Evolutionary conservation across 2,888 invertebrate species (phyloP).

Genomic region (Scelioninae gen. 1): DNA sequence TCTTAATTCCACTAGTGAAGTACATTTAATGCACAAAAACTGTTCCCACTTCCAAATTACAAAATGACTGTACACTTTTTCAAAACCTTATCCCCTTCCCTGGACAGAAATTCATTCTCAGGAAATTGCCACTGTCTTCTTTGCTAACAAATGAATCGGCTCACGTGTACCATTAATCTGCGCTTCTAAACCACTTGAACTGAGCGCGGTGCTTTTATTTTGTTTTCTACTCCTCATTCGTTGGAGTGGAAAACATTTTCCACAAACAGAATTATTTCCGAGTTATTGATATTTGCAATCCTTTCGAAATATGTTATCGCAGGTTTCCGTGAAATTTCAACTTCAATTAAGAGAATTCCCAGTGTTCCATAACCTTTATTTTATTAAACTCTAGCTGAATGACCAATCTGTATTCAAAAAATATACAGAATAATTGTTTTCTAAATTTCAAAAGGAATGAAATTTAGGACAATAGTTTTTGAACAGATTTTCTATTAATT

Average conservation of each 20-base stretch:
- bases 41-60: conserved; percentile 8
- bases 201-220: conserved; percentile 21
- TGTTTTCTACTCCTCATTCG: conserved; percentile 14
- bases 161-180: conserved; percentile 45
- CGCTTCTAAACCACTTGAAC: conserved; percentile 37
- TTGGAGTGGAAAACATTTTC: conserved; percentile 22
- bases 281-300: conserved; percentile 9
- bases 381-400: no score
- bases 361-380: no score
- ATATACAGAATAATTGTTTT: no score
- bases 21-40: neutral
- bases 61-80: conserved; percentile 45
- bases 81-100: conserved; percentile 3
- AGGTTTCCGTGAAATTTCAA: neutral
- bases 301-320: neutral
- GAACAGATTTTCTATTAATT: no score
- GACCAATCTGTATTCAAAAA: no score
- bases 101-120: conserved; percentile 22
- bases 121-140: conserved; percentile 59
- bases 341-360: no score
- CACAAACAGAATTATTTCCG: conserved; percentile 17
- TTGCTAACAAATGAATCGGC: conserved; percentile 55
- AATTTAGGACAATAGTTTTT: no score
- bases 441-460: no score
- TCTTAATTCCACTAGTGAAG: neutral